Base-by-base conservation (phyloP, 2,888 invertebrate genomes). In the Cataglyphis altisquamis region DNA sequence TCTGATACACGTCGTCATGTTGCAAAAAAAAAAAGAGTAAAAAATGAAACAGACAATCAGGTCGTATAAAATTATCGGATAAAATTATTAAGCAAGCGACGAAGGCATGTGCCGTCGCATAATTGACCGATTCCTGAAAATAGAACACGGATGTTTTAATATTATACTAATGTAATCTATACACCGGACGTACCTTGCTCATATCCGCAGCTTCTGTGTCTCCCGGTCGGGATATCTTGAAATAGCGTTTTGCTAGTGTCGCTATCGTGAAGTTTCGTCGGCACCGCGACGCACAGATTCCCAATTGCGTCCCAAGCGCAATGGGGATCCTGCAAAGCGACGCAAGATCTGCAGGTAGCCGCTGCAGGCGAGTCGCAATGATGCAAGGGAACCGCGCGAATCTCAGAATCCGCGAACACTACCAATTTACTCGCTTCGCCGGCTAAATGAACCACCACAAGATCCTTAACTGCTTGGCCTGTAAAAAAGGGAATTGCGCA, bases 261-360 rank as follows among this genome's bases (percentile, higher is more conserved):
- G 93, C 96, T 96, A 91, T 96, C 96, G 93, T 96, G 96, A 91
- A 96, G 95, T 93, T 96, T 95, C 10, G 95, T 95, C 87, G 95
- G 95, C 62, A 96, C 95, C 68, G 96, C 95, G 32, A 96, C 95
- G 91, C 96, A 96, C n/a, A 94, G 93, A 81, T 95, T 94, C 88
- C 95, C 95, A 67, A 95, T 95, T 8, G 97, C 96, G 94, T 98
- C 98, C 99, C 99, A 99, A 29, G 98, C 98, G 95, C 99, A 99
- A 94, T 99, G 98, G 0, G 99, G 99, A 95, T 99, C 99, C 95
- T 99, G 98, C 84, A 99, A 96, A 48, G 97, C 97, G 4, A 99
- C 97, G 95, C 99, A 99, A 90, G 97, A 97, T 87, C 97, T 97
- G 95, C 95, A 97, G 95, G 95, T 95, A 88, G 90, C 91, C 32